Conservation (phyloP, 2,888 invertebrate species). For the Notodonta ziczac region DNA sequence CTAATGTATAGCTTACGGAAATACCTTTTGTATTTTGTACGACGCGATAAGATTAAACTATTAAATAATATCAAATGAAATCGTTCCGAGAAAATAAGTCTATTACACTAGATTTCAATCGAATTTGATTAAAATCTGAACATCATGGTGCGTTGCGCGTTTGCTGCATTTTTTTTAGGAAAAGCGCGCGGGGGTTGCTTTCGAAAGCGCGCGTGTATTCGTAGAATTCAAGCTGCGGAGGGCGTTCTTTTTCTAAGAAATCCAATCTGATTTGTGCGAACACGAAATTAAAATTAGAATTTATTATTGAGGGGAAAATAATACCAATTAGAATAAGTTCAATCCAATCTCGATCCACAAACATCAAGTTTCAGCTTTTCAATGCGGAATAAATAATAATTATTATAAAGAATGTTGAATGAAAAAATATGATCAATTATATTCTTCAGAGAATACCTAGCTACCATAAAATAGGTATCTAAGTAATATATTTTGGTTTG, state of each 20-base stretch:
- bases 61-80: neutral
- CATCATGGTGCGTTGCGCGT: conserved; percentile 26
- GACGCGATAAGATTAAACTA: neutral
- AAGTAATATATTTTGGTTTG: too few species aligned
- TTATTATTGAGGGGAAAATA: conserved; percentile 4
- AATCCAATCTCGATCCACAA: too few species aligned
- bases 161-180: conserved; percentile 33
- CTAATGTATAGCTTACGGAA: conserved; percentile 5
- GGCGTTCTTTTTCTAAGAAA: conserved; percentile 55
- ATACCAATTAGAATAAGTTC: neutral
- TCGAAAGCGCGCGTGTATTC: conserved; percentile 45
- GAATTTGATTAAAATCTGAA: conserved; percentile 43
- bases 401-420: too few species aligned
- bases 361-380: too few species aligned
- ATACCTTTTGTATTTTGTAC: neutral
- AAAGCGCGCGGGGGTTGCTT: conserved; percentile 40
- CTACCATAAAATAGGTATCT: too few species aligned
- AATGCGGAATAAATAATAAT: too few species aligned
- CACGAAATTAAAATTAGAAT: conserved; percentile 20
- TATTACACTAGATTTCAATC: conserved; percentile 26
- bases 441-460: too few species aligned
- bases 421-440: too few species aligned
- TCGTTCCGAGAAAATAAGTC: conserved; percentile 35
- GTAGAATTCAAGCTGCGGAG: conserved; percentile 58
- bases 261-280: conserved; percentile 39